phyloP scores from a whole-genome alignment of 2,113 vertebrate genomes.

The Orientallactaga bullata region DNA sequence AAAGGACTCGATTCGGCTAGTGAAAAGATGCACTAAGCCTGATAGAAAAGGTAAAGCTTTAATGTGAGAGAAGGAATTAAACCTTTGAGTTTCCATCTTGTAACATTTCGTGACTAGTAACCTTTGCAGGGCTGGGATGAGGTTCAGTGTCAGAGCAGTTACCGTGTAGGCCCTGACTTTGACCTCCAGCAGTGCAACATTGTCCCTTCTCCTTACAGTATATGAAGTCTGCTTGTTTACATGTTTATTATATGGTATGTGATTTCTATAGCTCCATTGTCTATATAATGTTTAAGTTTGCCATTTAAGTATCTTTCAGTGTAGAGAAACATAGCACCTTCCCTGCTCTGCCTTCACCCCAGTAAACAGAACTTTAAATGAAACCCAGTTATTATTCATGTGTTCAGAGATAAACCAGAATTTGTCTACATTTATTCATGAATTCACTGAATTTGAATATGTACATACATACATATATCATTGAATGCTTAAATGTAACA shows the following conservation, averaged over 20 bases:
- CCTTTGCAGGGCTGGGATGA: too few species aligned
- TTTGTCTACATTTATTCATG: not conserved
- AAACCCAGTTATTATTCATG: not conserved
- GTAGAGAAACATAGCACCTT: not conserved
- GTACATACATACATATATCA: not conserved
- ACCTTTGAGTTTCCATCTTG: not conserved
- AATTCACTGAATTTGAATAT: not conserved
- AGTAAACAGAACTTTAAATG: not conserved
- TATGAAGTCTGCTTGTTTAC: not conserved
- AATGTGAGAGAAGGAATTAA: not conserved
- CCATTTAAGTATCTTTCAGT: not conserved
- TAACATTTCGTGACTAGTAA: not conserved
- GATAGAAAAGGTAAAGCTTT: slow-evolving; percentile 95
- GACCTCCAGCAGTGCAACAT: not conserved
- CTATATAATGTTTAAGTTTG: not conserved
- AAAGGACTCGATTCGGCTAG: slow-evolving; percentile 98
- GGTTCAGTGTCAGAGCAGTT: too few species aligned
- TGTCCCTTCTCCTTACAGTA: not conserved
- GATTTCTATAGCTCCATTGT: not conserved
- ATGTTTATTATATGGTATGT: slow-evolving; percentile 12
- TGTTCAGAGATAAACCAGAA: not conserved
- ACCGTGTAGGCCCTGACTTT: not conserved
- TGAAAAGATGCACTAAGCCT: slow-evolving; percentile 99
- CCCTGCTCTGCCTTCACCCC: not conserved
- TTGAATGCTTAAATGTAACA: not conserved